These are phyloP conservation scores for Erpobdella octoculata DNA, from an alignment of 2,888 invertebrate species.

Conservation along the genomic window DNA sequence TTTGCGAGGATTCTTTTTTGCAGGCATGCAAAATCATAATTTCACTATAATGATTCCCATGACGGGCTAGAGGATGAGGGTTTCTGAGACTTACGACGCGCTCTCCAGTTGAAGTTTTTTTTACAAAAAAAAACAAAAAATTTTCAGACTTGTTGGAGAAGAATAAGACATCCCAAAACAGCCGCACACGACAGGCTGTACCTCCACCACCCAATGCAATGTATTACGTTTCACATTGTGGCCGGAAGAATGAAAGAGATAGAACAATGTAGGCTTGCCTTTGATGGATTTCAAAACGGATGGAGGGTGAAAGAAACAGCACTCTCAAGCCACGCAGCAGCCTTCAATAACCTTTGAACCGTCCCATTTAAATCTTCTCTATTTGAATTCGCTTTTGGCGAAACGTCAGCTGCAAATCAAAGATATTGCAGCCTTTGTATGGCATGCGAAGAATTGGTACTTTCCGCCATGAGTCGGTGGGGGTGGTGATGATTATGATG, in stretches of 20 bases:
- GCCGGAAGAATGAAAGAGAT: background rate
- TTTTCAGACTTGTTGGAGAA: too few species aligned
- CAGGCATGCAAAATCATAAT: background rate
- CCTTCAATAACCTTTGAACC: conserved; percentile 14
- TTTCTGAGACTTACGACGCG: too few species aligned
- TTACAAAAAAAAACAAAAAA: too few species aligned
- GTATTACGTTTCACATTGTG: too few species aligned
- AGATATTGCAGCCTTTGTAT: conserved; percentile 11
- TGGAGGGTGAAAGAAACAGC: background rate
- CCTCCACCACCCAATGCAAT: too few species aligned
- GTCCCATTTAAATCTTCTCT: conserved; percentile 9
- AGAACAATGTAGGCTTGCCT: background rate
- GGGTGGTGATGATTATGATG: background rate
- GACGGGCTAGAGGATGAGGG: too few species aligned
- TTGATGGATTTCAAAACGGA: background rate
- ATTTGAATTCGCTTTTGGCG: conserved; percentile 11
- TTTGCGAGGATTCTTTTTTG: too few species aligned
- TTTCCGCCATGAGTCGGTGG: background rate
- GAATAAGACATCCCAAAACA: too few species aligned
- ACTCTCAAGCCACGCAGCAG: background rate
- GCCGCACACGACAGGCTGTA: too few species aligned
- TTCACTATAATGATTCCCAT: background rate
- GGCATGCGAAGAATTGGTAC: background rate
- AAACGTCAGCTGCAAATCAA: conserved; percentile 19
- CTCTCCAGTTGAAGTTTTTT: too few species aligned